Base-by-base conservation (phyloP, 1,140 invertebrate genomes). In the Teleopsis dalmanni region DNA sequence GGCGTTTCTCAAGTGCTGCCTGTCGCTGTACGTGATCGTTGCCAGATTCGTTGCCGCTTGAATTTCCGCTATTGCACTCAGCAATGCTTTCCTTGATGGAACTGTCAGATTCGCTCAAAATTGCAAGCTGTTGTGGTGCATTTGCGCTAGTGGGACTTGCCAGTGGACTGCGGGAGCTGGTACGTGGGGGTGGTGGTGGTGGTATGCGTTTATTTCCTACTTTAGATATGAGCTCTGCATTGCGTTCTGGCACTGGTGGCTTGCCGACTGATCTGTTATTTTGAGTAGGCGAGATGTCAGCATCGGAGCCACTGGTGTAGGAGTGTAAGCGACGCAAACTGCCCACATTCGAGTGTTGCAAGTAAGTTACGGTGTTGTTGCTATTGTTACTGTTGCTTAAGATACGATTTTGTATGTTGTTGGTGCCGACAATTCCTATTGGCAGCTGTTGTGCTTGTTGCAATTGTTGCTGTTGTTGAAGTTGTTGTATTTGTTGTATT, bases 171-270 rank as follows among this genome's bases (percentile, higher is more conserved):
- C 85, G 80, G 25, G 87, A 89, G 47, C 84, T 87, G 37, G 87
- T 89, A 41, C 87, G 76, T 11, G 87, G 87, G 16, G 87, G 87
- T 27, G 87, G 87, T n/a, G 87, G 87, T 23, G 87, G 87, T n/a
- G 87, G 87, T 19, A 87, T 81, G 48, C 86, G 77, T 57, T 85
- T 83, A 9, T 79, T 77, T 10, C 76, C 79, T 49, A 81, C 73
- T 53, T 78, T 78, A 40, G 79, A 76, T 34, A 84, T 73, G 18
- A 86, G 66, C 54, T 87, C 84, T 31, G 81, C 77, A 59, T 85
- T 85, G 27, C 85, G 75, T 70, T 88, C 84, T 16, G 85, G 85
- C n/a, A 88, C 76, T 21, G 84, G 83, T 47, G 85, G 84, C 73
- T 86, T 81, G 54, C 41, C 41, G 27, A 23, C 40, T 21, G 41